Base-by-base conservation (phyloP, 2,797 vertebrate genomes). In the Apodemus agrarius region DNA sequence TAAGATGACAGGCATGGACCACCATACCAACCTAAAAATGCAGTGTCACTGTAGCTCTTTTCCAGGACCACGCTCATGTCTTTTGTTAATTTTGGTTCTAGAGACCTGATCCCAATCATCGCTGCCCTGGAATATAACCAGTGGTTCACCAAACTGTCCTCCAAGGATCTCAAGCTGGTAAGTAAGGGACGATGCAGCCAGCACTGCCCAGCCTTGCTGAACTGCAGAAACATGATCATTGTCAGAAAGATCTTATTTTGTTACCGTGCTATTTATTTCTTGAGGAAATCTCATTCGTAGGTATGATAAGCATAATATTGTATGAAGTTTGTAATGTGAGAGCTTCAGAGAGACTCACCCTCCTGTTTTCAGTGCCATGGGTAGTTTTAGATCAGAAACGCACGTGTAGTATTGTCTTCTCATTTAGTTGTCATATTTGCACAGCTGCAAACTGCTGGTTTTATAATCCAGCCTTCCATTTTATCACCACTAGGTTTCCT, bases 81-180 rank as follows among this genome's bases (percentile, higher is more conserved):
- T 46, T 67, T 81, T 96, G 43, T 98, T 95, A 49, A 95, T 96
- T 96, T 96, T 95, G 93, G 78, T 97, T 97, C 90, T 98, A 99
- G 99, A 98, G 99, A 99, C 98, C 99, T 99, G 98, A 99, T 99
- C 98, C 99, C 99, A 78, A 99, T 99, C 97, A 99, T 99, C 95
- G 99, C 99, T 89, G 99, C 99, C 5, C 98, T 99, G 98, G 99
- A 99, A 95, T 99, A 99, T 94, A 99, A 99, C 98, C 99, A 99
- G 98, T 99, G 99, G 99, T 99, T 99, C 98, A 99, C 99, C 96
- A 99, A 99, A 97, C 98, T 99, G 95, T 99, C 99, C 93, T 99
- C 99, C 31, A 99, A 99, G 98, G 99, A 99, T 98, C 99, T 99
- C 96, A 99, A 99, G 98, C 99, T 99, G 99, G 99, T 99, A 97